Base-by-base conservation (phyloP, 2,888 invertebrate species). In the Sympetrum striolatum region DNA sequence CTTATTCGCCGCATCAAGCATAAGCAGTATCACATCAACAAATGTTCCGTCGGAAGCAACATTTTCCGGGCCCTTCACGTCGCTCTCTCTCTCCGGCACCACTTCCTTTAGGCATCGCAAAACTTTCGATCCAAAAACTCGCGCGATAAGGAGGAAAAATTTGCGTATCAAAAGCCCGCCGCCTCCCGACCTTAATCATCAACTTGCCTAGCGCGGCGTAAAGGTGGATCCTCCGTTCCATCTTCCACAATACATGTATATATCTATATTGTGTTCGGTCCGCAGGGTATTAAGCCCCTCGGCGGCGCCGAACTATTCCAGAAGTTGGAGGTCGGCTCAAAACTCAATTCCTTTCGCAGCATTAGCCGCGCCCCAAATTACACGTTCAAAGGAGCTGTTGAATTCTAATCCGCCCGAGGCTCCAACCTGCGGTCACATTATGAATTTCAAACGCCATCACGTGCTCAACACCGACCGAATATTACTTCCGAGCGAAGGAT, bases 341-440 rank as follows among this genome's bases (percentile, higher is more conserved):
- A 86, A 86, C 86, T 86, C 60, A 35, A 86, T 86, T 86, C 86
- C 86, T 86, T 86, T 86, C 60, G 86, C 60, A 86, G 86, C 35
- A 86, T 86, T 60, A 86, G 86, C 82, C 82, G 82, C 35, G 53
- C 60, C 86, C 86, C 3, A 86, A 86, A 86, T 86, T 86, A 48
- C 60, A 58, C 58, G 58, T 82, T 82, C 82, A 86, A 64, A 86
- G 86, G 86, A 86, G 60, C 64, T 73, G 73, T 73, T 73, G 60
- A 82, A 86, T 58, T 82, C 35, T 82, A 82, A 82, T 86, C 86
- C 86, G 25, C 86, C 60, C 8, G 37, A 37, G 86, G 86, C 86
- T 37, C 22, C 37, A 82, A n/a, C 60, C 60, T 86, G 60, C 60
- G 86, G 64, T 37, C 86, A 86, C 35, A 64, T 37, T 73, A 73